Evolutionary conservation across 2,113 vertebrate species (phyloP).

Genomic region (Vanacampus margaritifer): DNA sequence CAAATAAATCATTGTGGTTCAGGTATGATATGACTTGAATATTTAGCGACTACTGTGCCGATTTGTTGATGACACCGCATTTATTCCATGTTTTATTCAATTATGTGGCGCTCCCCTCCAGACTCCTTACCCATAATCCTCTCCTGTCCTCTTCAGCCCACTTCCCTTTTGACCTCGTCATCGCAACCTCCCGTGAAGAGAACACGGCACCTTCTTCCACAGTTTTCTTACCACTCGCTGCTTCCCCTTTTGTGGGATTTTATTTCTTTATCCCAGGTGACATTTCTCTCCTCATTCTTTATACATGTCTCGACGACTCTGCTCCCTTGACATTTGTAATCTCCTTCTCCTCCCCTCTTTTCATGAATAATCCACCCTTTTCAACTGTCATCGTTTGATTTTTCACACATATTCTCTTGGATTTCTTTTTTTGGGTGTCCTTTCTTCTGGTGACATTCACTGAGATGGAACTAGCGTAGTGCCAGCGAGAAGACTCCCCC

Average conservation of each 20-base stretch:
- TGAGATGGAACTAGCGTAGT: conserved; percentile 34
- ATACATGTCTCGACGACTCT: conserved; percentile 14
- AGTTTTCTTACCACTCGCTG: neutral
- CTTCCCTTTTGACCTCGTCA: neutral
- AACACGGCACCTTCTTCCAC: conserved; percentile 3
- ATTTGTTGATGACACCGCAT: neutral
- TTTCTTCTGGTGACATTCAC: conserved; percentile 34
- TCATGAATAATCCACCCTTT: conserved; percentile 28
- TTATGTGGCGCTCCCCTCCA: neutral
- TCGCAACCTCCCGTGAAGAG: neutral
- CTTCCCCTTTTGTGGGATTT: neutral
- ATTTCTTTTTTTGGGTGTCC: neutral
- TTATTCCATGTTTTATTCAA: neutral
- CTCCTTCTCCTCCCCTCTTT: conserved; percentile 17
- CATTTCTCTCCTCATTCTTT: conserved; percentile 18
- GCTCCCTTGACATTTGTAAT: conserved; percentile 33
- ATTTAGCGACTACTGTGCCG: neutral
- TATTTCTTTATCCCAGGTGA: conserved; percentile 19
- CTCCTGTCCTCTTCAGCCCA: neutral
- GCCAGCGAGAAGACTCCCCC: conserved; percentile 41
- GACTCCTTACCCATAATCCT: neutral
- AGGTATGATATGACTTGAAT: neutral
- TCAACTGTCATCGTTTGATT: conserved; percentile 16
- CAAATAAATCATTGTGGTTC: no score
- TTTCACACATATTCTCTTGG: conserved; percentile 1